phyloP scores from a whole-genome alignment of 1,140 invertebrate species.

The Himalopsyche phryganea region DNA sequence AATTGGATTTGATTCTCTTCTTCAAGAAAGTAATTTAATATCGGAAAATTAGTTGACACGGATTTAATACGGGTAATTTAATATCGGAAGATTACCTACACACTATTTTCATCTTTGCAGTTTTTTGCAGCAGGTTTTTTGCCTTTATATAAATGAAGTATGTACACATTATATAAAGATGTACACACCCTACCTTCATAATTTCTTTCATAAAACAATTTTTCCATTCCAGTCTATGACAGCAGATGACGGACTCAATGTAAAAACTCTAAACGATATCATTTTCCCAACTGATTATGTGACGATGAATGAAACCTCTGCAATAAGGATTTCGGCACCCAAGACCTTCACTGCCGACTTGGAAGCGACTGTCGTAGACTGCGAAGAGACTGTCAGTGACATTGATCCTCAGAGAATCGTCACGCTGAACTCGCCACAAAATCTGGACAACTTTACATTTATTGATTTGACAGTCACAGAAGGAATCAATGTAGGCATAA shows the following conservation, averaged over 20 bases:
- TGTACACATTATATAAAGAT: too few relatives aligned
- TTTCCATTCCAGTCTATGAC: constrained; percentile 43
- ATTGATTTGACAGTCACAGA: constrained; percentile 40
- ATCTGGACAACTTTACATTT: constrained; percentile 40
- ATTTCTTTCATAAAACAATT: too few relatives aligned
- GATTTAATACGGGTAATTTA: too few relatives aligned
- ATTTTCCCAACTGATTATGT: constrained; percentile 50
- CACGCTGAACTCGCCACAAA: constrained; percentile 35
- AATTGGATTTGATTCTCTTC: too few relatives aligned
- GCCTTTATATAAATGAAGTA: too few relatives aligned
- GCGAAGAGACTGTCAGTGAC: constrained; percentile 36
- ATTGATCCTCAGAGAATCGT: constrained; percentile 36
- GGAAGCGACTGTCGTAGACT: constrained; percentile 30
- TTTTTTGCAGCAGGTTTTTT: too few relatives aligned
- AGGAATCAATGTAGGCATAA: constrained; percentile 37
- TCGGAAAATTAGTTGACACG: too few relatives aligned
- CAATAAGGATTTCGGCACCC: constrained; percentile 37
- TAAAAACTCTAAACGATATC: constrained; percentile 44
- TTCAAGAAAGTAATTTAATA: too few relatives aligned
- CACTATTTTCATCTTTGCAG: too few relatives aligned
- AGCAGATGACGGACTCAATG: constrained; percentile 37
- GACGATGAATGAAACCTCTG: constrained; percentile 36
- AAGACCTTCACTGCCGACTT: constrained; percentile 41
- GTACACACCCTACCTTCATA: too few relatives aligned
- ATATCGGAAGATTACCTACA: too few relatives aligned